These are phyloP conservation scores for Scrobipalpa costella DNA, from an alignment of 2,888 invertebrate species.

Conservation along the genomic window DNA sequence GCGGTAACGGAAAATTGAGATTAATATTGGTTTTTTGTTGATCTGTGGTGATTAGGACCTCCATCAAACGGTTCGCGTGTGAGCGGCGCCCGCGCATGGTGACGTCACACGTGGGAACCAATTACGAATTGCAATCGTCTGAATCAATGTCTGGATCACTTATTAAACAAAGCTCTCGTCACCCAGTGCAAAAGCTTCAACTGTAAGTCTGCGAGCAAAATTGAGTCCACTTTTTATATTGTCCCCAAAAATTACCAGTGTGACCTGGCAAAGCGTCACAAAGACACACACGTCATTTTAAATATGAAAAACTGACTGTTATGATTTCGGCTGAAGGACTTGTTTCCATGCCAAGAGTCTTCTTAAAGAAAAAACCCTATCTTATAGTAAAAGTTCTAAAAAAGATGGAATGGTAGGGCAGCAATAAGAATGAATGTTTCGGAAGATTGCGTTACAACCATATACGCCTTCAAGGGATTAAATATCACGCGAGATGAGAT, in stretches of 20 bases:
- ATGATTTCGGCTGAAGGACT: too few species aligned
- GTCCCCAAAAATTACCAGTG: too few species aligned
- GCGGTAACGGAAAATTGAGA: slow-evolving; percentile 67
- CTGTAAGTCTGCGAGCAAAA: background rate
- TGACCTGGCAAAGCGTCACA: too few species aligned
- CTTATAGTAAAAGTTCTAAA: too few species aligned
- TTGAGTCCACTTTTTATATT: background rate
- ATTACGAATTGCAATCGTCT: slow-evolving; percentile 23
- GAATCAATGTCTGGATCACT: slow-evolving; percentile 15
- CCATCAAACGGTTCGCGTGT: slow-evolving; percentile 66
- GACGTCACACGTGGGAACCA: slow-evolving; percentile 40
- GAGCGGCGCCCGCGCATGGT: slow-evolving; percentile 52
- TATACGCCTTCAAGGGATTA: background rate
- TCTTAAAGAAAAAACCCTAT: too few species aligned
- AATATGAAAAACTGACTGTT: too few species aligned
- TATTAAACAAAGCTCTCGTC: slow-evolving; percentile 1
- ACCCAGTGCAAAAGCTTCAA: background rate
- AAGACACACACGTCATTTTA: too few species aligned
- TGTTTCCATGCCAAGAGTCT: too few species aligned
- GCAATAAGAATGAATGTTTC: background rate
- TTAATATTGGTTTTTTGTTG: slow-evolving; percentile 70
- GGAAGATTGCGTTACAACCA: background rate
- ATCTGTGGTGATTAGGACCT: slow-evolving; percentile 69
- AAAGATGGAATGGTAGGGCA: too few species aligned
- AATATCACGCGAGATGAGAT: background rate